These are phyloP conservation scores for Oxyura jamaicensis DNA, from an alignment of 2,113 vertebrate species.

Conservation along the genomic window DNA sequence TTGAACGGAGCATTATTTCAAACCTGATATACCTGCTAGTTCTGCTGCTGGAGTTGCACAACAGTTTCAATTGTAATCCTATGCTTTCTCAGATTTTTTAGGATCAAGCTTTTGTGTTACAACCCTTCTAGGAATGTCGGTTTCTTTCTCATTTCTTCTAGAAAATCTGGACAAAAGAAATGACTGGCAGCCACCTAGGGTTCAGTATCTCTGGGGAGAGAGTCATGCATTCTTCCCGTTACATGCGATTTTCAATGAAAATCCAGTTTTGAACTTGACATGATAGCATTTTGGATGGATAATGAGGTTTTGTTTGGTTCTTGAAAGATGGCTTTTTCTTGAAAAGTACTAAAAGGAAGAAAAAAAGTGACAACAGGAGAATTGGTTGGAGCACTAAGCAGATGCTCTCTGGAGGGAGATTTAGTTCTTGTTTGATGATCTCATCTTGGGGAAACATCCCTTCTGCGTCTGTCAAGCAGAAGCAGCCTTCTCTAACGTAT, in stretches of 20 bases:
- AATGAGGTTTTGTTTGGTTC: neutral
- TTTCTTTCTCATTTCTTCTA: neutral
- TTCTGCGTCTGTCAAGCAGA: neutral
- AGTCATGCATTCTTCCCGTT: neutral
- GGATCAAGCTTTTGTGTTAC: neutral
- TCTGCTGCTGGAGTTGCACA: neutral
- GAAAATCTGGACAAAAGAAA: constrained; percentile 17
- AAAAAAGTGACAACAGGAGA: neutral
- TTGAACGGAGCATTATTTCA: neutral
- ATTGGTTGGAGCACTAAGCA: neutral
- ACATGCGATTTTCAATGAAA: neutral
- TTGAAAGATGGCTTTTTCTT: neutral
- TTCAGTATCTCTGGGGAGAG: neutral
- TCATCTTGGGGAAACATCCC: neutral
- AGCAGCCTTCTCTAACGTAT: neutral
- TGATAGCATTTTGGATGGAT: neutral
- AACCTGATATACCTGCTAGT: neutral
- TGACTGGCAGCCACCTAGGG: neutral
- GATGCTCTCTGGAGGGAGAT: neutral
- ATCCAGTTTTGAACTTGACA: constrained; percentile 1
- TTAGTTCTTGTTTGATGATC: neutral
- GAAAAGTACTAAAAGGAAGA: neutral
- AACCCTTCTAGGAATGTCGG: neutral
- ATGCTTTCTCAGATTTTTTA: neutral
- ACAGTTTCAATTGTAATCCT: neutral